phyloP scores from a whole-genome alignment of 1,140 invertebrate species.

The Cardiocondyla obscurior region DNA sequence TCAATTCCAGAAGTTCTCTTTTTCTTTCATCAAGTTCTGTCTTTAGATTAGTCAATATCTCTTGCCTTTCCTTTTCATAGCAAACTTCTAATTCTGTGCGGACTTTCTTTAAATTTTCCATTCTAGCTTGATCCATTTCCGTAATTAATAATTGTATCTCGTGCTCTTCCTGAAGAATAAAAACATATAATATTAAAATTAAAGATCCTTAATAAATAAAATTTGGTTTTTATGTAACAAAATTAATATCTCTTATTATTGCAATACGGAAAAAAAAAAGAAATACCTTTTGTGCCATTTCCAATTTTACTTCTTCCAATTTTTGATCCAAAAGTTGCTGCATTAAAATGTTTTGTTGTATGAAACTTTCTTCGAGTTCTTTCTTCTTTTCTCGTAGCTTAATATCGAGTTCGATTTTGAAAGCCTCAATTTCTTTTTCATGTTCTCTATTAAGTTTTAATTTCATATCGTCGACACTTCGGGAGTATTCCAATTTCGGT shows the following conservation, averaged over 20 bases:
- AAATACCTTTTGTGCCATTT: conserved; percentile 76
- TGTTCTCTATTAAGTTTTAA: conserved; percentile 61
- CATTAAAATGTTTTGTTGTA: conserved; percentile 83
- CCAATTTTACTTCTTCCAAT: conserved; percentile 79
- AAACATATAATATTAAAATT: not conserved
- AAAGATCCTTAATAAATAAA: not conserved
- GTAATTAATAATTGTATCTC: conserved; percentile 81
- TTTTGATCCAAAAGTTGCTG: conserved; percentile 80
- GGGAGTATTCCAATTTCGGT: conserved; percentile 44
- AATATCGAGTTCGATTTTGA: conserved; percentile 73
- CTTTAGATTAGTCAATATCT: conserved; percentile 79
- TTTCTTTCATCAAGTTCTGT: conserved; percentile 78
- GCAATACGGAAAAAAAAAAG: not conserved
- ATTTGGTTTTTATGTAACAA: not conserved
- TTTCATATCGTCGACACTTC: conserved; percentile 63
- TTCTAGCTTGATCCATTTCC: conserved; percentile 77
- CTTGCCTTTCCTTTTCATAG: conserved; percentile 81
- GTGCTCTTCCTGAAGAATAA: conserved; percentile 73
- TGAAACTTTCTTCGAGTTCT: conserved; percentile 81
- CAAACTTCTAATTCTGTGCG: conserved; percentile 78
- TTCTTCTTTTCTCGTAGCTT: conserved; percentile 80
- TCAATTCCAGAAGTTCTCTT: conserved; percentile 76
- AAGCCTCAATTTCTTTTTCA: conserved; percentile 66
- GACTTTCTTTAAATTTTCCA: conserved; percentile 78
- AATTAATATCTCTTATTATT: not conserved